Conservation (phyloP, 23 tunicate species). For the Corella eumyota region DNA sequence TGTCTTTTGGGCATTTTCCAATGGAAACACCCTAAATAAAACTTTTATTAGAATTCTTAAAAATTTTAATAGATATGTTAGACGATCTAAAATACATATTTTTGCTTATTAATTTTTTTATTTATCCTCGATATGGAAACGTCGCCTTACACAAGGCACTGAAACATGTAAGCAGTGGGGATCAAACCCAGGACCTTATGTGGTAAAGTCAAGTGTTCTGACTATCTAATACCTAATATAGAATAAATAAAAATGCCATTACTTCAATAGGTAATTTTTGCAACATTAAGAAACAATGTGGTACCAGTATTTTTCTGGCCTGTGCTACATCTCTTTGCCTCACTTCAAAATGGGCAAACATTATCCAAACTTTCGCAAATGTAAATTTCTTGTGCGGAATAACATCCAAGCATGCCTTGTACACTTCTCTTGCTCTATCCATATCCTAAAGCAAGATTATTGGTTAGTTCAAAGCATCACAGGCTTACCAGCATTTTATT, state of each 20-base stretch:
- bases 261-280: no score
- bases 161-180: no score
- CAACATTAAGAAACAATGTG: no score
- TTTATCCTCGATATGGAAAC: no score
- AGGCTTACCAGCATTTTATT: no score
- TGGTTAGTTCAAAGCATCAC: no score
- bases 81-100: background rate
- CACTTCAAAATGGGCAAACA: slow-evolving; percentile 86
- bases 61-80: background rate
- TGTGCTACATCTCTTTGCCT: slow-evolving; percentile 68
- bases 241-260: background rate
- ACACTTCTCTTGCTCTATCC: slow-evolving; percentile 74
- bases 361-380: slow-evolving; percentile 93
- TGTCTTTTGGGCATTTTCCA: slow-evolving; percentile 97
- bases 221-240: background rate
- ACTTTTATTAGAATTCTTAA: no score
- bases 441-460: slow-evolving; percentile 49
- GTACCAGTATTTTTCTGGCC: slow-evolving; percentile 82
- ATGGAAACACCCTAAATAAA: slow-evolving; percentile 88
- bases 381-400: slow-evolving; percentile 95
- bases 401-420: slow-evolving; percentile 78
- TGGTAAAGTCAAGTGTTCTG: no score
- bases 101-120: background rate
- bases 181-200: no score
- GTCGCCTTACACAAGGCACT: no score